Base-by-base conservation (phyloP, 2,888 invertebrate genomes). In the Acrocera orbiculus region DNA sequence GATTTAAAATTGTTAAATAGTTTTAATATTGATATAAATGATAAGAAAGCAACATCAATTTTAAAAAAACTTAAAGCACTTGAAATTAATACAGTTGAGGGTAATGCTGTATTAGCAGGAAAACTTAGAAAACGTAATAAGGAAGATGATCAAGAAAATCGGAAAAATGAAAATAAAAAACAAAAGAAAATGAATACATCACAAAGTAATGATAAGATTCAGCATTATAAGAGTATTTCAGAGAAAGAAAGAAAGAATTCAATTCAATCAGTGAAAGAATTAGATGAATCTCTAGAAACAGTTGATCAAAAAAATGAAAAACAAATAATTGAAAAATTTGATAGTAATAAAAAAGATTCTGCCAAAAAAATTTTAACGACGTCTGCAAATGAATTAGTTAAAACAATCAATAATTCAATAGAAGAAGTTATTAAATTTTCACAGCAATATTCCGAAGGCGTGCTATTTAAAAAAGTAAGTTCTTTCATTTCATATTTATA, bases 21-120 rank as follows among this genome's bases (percentile, higher is more conserved):
- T 22, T 27, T 33, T 14, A 39, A 40, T 26, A 34, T 42, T 22
- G 10, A 39, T 9, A 25, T 39, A 5, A 28, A 36, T 13, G 38
- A 38, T 28, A 26, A 37, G n/a, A 16, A 34, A 40, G 10, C 35
- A 36, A 16, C 35, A 28, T 16, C 11, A 9, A 17, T 43, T 17
- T 13, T 41, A 3, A 36, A 30, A 16, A 24, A 41, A 14, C 24
- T 43, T 3, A 41, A 34, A 19, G 5, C 23, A 16, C 36, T 43
- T 4, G 34, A 37, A 31, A 41, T 41, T 28, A 39, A 43, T 30
- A 41, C 41, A 3, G 32, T 38, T 4, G 41, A 41, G 16, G 43
- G 43, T 11, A 39, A 40, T 10, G 29, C 37, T 2, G 20, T 40
- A 8, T 17, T 32, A 7, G 5, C 19, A 13, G 25, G 24, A 2